Evolutionary conservation across 2,797 vertebrate genomes (phyloP).

Genomic region (Myoxocephalus aenaeus): DNA sequence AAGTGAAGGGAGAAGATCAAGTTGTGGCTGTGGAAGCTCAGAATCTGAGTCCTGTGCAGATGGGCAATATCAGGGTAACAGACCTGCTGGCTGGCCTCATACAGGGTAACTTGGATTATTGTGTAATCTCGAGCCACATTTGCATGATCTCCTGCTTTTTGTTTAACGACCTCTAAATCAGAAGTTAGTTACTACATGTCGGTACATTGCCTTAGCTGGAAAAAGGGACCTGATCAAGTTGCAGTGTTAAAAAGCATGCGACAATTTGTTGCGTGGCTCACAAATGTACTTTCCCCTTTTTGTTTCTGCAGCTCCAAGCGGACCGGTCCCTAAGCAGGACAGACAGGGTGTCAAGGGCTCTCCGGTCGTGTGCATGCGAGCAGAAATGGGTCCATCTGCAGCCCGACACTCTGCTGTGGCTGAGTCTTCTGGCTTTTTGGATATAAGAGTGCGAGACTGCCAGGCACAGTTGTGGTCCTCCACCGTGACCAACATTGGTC

Average conservation of each 20-base stretch:
- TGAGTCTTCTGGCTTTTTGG: constrained; percentile 87
- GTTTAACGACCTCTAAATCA: background rate
- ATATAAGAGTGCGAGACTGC: constrained; percentile 84
- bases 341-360: constrained; percentile 25
- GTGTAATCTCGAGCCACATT: background rate
- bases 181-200: background rate
- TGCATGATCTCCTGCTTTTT: background rate
- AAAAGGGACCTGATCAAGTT: background rate
- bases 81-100: constrained; percentile 83
- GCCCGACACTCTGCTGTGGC: constrained; percentile 82
- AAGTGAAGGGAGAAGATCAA: constrained; percentile 87
- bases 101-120: constrained; percentile 69
- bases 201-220: background rate
- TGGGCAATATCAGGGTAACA: constrained; percentile 87
- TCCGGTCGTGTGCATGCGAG: constrained; percentile 84
- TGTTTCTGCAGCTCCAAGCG: constrained; percentile 50
- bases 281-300: constrained; percentile 24
- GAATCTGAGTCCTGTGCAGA: constrained; percentile 84
- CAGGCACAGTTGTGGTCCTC: constrained; percentile 88
- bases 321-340: constrained; percentile 44
- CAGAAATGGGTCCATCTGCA: constrained; percentile 87
- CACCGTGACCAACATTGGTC: constrained; percentile 88
- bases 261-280: background rate
- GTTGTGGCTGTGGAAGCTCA: constrained; percentile 86
- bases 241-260: background rate